These are phyloP conservation scores for Sepioteuthis lessoniana DNA, from an alignment of 2,888 invertebrate genomes.

Conservation along the genomic window DNA sequence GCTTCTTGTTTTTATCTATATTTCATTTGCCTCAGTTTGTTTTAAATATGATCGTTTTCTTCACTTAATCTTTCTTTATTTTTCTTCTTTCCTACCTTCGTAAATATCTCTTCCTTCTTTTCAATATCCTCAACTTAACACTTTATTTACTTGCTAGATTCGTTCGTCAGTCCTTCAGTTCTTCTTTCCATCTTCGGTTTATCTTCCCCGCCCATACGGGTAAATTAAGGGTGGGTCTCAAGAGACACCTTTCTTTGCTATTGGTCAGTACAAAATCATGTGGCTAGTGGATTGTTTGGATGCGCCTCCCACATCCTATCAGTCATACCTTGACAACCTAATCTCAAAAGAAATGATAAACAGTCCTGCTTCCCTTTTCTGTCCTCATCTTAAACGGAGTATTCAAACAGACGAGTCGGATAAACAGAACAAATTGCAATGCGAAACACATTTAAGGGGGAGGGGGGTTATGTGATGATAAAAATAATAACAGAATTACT, in stretches of 20 bases:
- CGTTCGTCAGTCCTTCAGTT: neutral
- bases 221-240: neutral
- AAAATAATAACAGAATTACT: no score
- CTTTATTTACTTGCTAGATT: no score
- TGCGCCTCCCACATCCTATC: neutral
- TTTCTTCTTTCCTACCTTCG: neutral
- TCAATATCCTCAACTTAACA: neutral
- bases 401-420: neutral
- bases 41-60: neutral
- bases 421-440: neutral
- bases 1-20: no score
- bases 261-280: neutral
- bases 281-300: neutral
- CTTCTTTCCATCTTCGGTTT: neutral
- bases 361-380: neutral
- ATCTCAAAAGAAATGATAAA: neutral
- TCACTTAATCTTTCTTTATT: neutral
- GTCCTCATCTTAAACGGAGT: neutral
- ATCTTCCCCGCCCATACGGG: neutral
- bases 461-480: no score
- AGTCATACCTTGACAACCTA: neutral
- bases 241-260: neutral
- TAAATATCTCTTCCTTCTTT: neutral
- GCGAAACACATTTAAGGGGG: no score
- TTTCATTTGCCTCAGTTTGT: no score